Base-by-base conservation (phyloP, 2,113 vertebrate genomes). In the Albula goreensis region DNA sequence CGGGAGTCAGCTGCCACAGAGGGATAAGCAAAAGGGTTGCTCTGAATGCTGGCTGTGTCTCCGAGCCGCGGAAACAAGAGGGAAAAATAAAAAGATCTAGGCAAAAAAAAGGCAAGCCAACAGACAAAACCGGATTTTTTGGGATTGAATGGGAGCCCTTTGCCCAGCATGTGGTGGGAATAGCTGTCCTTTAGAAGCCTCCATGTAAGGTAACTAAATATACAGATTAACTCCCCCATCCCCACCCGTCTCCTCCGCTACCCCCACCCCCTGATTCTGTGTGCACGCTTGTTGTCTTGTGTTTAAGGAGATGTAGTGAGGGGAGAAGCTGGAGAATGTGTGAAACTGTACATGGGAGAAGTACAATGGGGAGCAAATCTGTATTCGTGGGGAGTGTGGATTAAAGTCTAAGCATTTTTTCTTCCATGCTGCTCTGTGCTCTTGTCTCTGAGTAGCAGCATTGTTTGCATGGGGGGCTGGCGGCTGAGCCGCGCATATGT, bases 121-220 rank as follows among this genome's bases (percentile, higher is more conserved):
- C 53, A 63, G 53, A 78, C 41, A 81, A 85, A 78, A 63, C 25
- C 52, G 90, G 92, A 92, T 81, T 79, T 85, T 92, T 93, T 92
- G 90, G 91, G 94, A 95, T 94, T 96, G 94, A 93, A 95, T 92
- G 93, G 93, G 92, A 94, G 92, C 93, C 92, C 70, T 90, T 92
- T 92, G 91, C 92, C 93, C 92, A 86, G 93, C 95, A 91, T 93
- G 91, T 90, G 88, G 94, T 96, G 95, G 96, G 95, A 95, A 92
- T 94, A 95, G 92, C 93, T 91, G 91, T 90, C 89, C 77, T 90
- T 86, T 91, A 85, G 85, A 94, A 96, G 95, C 94, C 82, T 91
- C 92, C 86, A 84, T 90, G 91, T 89, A 93, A 98, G 97, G 97
- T 98, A 97, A 97, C 94, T 92, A 91, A 50, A 81, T 80, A 53